Evolutionary conservation across 1,140 invertebrate species (phyloP), one percentile per base, ranked within the genome.

Genomic region (Hermetia illucens): DNA sequence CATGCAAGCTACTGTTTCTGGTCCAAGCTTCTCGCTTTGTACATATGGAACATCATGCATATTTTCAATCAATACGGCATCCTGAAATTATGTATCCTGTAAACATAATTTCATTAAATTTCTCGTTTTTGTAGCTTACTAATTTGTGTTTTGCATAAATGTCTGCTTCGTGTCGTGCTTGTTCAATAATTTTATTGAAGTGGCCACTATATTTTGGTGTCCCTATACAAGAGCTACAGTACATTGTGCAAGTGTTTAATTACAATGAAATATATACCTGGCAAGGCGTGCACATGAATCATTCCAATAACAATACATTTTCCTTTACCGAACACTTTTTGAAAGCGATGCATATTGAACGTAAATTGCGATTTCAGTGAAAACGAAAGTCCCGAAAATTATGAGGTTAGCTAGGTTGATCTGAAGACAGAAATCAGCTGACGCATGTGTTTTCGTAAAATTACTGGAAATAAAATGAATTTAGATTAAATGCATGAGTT

Each of bases 21-120:
- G 77, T 5, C 72, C 71, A 30, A 79, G 52, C 21, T 72, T 43
- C 24, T 58, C 52, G 2, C 65, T 49, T 42, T 67, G 64, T 2
- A 79, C 44, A 48, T 90, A 90, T 1, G 85, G 87, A 12, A 85
- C 51, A 53, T 90, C 87, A 53, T 86, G 71, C 85, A 89, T 90
- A 52, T 90, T 90, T 62, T 90, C 87, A 2, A 91, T 55, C 9
- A 89, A 52, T 2, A 90, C 58, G 15, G 69, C 79, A 63, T 88
- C 79, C 82, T 86, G 38, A 39, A 51, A 1, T 19, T 15, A 17
- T n/a, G n/a, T 5, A 31, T 12, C 4, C n/a, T 20, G 1, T 22
- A 13, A 24, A 21, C 30, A 17, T 30, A 34, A 34, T 12, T 15
- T 10, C 17, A 24, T 13, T 21, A 38, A 5, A 21, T 36, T 18